These are phyloP conservation scores for Trachelus stipa DNA, from an alignment of 2,888 invertebrate species.

Conservation along the genomic window DNA sequence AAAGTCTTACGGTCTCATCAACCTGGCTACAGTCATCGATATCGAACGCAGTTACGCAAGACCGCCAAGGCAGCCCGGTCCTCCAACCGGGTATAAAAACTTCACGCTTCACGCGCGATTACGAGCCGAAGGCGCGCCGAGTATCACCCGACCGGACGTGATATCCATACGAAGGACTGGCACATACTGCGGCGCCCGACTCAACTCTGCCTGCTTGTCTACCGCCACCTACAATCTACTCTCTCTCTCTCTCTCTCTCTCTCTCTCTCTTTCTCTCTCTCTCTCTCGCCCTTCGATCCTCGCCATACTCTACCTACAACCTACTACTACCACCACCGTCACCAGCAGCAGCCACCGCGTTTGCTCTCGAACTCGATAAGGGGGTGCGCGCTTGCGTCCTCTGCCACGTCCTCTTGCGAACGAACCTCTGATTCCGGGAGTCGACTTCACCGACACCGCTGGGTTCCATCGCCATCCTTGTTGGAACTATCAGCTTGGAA, in stretches of 20 bases:
- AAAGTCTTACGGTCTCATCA: neutral
- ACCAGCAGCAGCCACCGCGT: slow-evolving; percentile 48
- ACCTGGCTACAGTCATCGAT: neutral
- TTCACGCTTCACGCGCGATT: slow-evolving; percentile 1
- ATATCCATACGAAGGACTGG: slow-evolving; percentile 56
- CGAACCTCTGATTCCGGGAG: neutral
- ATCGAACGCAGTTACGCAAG: slow-evolving; percentile 1
- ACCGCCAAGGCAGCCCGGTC: slow-evolving; percentile 19
- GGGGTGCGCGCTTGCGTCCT: slow-evolving; percentile 41
- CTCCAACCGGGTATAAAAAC: neutral
- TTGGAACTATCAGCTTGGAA: neutral
- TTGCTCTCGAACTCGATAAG: slow-evolving; percentile 63
- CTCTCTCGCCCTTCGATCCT: neutral
- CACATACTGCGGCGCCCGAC: slow-evolving; percentile 54
- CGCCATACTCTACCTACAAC: slow-evolving; percentile 20
- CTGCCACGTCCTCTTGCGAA: slow-evolving; percentile 2
- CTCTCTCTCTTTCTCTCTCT: neutral
- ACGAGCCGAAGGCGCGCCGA: slow-evolving; percentile 12
- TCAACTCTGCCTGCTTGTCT: slow-evolving; percentile 34
- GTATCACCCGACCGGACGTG: slow-evolving; percentile 44
- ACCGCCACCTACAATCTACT: slow-evolving; percentile 12
- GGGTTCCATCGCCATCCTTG: neutral
- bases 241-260: neutral
- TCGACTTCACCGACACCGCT: neutral
- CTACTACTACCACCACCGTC: slow-evolving; percentile 28